Conservation (phyloP, 2,113 vertebrate genomes). For the Odobenus rosmarus region DNA sequence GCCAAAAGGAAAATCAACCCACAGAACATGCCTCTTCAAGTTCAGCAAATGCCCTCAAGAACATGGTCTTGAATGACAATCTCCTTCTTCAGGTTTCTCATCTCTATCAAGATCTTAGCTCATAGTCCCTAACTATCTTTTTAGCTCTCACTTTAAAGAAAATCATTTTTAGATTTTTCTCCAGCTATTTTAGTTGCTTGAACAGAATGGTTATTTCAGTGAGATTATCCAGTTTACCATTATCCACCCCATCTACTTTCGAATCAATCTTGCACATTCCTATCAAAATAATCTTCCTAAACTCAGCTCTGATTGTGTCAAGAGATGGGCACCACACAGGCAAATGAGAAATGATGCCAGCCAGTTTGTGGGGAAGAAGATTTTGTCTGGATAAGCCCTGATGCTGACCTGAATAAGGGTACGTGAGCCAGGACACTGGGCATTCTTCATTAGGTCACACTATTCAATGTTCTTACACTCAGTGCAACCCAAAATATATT, state of each 20-base stretch:
- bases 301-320: background rate
- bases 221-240: background rate
- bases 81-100: background rate
- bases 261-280: background rate
- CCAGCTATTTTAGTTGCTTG: background rate
- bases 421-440: background rate
- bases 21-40: background rate
- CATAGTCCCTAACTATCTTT: background rate
- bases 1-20: background rate
- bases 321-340: background rate
- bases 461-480: background rate
- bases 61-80: background rate
- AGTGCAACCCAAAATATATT: background rate
- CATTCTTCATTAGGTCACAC: background rate
- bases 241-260: background rate
- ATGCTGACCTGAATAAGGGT: background rate
- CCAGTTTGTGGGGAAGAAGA: background rate
- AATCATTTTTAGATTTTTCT: background rate
- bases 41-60: background rate
- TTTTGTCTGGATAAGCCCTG: background rate
- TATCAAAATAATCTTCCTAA: background rate
- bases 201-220: constrained; percentile 1
- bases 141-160: constrained; percentile 3
- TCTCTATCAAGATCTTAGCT: background rate
- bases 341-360: background rate